Conservation (phyloP, 2,797 vertebrate species). For the Nyctalus aviator region DNA sequence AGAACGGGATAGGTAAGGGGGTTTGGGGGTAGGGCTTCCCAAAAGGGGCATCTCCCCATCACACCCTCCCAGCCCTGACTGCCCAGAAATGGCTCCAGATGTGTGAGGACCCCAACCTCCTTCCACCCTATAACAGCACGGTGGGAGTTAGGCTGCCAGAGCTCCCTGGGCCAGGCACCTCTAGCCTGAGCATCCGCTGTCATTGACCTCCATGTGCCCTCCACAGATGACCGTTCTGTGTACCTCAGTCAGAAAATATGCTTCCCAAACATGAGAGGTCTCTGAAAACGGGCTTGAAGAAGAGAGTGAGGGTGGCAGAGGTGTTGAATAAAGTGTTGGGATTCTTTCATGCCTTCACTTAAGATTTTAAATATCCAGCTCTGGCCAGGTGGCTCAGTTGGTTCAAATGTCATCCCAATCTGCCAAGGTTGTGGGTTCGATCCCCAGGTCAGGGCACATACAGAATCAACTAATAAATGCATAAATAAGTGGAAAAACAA, state of each 20-base stretch:
- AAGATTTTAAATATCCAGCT: not conserved
- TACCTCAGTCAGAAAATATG: not conserved
- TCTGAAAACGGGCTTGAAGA: not conserved
- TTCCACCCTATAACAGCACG: not conserved
- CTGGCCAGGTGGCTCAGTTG: not conserved
- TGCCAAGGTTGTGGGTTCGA: not conserved
- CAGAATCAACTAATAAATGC: not conserved
- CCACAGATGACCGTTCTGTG: not conserved
- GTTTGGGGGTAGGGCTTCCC: no score
- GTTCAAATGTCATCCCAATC: not conserved
- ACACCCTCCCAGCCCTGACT: no score
- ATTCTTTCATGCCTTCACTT: not conserved
- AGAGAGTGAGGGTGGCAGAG: accelerated
- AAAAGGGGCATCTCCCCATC: accelerated
- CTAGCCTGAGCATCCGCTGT: not conserved
- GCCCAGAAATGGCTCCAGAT: not conserved
- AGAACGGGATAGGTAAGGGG: not conserved
- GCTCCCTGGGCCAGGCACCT: not conserved
- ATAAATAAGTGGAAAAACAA: not conserved
- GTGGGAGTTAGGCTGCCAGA: not conserved
- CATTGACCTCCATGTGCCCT: not conserved
- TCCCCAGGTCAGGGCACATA: not conserved
- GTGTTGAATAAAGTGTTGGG: not conserved
- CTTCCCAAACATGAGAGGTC: not conserved
- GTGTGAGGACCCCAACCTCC: not conserved